Evolutionary conservation across 2,888 invertebrate genomes (phyloP).

Genomic region (Cerceris rybyensis): DNA sequence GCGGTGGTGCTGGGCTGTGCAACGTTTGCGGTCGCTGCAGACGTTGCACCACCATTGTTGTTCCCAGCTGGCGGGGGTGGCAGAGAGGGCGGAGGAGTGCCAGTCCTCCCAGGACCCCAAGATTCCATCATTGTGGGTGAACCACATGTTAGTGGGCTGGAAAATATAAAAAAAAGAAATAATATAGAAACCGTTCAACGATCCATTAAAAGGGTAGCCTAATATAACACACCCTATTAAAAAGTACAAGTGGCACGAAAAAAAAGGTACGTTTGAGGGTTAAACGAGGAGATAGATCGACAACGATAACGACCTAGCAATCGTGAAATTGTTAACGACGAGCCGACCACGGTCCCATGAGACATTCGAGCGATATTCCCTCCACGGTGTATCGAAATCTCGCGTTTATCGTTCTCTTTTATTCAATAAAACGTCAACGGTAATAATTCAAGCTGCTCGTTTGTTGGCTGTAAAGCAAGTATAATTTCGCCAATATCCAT

Average conservation of each 20-base stretch:
- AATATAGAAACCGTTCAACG: no score
- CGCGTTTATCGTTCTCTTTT: background rate
- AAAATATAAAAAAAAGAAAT: slow-evolving; percentile 32
- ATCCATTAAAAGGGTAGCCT: slow-evolving; percentile 34
- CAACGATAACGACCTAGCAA: no score
- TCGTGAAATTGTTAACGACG: no score
- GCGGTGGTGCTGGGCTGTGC: slow-evolving; percentile 76
- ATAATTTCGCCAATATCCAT: slow-evolving; percentile 1
- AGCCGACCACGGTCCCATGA: no score
- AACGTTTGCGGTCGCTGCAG: slow-evolving; percentile 65
- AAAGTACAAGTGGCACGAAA: background rate
- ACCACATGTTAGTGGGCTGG: slow-evolving; percentile 83
- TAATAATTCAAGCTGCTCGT: background rate
- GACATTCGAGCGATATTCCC: no score
- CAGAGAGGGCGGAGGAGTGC: slow-evolving; percentile 73
- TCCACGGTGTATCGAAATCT: no score
- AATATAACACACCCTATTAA: background rate
- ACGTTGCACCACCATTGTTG: slow-evolving; percentile 73
- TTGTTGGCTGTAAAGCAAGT: background rate
- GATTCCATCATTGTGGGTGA: slow-evolving; percentile 84
- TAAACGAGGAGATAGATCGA: no score
- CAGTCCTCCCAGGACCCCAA: slow-evolving; percentile 77
- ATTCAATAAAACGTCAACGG: background rate
- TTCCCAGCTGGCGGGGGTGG: slow-evolving; percentile 69
- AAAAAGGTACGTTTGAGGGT: background rate